Evolutionary conservation across 2,888 invertebrate genomes (phyloP).

Genomic region (Cheilosia soror): DNA sequence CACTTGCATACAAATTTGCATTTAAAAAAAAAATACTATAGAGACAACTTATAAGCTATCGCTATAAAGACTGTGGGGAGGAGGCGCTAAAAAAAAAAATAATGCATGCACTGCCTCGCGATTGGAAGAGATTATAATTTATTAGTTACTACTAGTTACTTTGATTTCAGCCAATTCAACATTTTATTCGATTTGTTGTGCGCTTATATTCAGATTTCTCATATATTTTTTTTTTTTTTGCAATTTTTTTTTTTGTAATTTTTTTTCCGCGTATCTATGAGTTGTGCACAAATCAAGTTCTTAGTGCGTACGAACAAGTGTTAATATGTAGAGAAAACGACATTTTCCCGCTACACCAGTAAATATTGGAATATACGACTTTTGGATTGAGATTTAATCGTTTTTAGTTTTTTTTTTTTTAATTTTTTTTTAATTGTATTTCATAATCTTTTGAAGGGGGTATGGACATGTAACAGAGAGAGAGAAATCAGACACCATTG

Average conservation of each 20-base stretch:
- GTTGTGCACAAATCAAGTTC: slow-evolving; percentile 24
- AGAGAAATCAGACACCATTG: slow-evolving; percentile 11
- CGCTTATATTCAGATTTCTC: slow-evolving; percentile 1
- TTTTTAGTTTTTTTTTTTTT: neutral
- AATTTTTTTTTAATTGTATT: slow-evolving; percentile 12
- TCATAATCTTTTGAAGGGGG: slow-evolving; percentile 5
- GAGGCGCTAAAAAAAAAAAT: neutral
- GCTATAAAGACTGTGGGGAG: neutral
- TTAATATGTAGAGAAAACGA: neutral
- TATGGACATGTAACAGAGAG: slow-evolving; percentile 5
- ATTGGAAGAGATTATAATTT: slow-evolving; percentile 29
- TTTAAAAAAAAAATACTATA: neutral
- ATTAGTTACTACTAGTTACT: slow-evolving; percentile 19
- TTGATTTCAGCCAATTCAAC: slow-evolving; percentile 11
- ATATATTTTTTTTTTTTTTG: neutral
- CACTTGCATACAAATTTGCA: slow-evolving; percentile 32
- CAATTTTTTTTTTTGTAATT: neutral
- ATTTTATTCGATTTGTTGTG: slow-evolving; percentile 11
- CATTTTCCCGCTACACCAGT: slow-evolving; percentile 7
- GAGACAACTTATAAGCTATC: neutral
- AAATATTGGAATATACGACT: slow-evolving; percentile 22
- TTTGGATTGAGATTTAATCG: slow-evolving; percentile 15
- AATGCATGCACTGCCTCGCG: slow-evolving; percentile 4
- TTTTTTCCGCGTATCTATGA: slow-evolving; percentile 9
- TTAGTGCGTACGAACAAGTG: slow-evolving; percentile 31